phyloP scores from a whole-genome alignment of 2,888 invertebrate species.

The Netelia virgata region DNA sequence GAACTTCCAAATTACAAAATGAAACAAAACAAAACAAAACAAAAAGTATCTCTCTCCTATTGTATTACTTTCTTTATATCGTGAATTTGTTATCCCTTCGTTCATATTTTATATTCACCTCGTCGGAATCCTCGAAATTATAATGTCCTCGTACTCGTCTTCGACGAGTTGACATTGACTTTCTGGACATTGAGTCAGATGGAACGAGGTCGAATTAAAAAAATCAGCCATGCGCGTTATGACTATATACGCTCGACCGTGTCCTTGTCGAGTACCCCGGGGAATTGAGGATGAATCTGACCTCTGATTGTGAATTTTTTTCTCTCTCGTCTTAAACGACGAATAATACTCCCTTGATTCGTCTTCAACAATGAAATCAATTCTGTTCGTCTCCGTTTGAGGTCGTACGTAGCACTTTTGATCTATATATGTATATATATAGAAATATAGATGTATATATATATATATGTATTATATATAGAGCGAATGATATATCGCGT shows the following conservation, averaged over 20 bases:
- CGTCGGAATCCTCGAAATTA: neutral
- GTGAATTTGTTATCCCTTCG: neutral
- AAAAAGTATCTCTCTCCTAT: neutral
- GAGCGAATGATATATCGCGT: slow-evolving; percentile 50
- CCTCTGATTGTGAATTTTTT: slow-evolving; percentile 7
- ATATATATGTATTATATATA: slow-evolving; percentile 8
- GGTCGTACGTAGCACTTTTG: slow-evolving; percentile 3
- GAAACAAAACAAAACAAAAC: neutral
- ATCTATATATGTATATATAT: slow-evolving; percentile 17
- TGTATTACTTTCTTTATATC: neutral
- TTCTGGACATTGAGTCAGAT: slow-evolving; percentile 16
- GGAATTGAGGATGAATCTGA: slow-evolving; percentile 14
- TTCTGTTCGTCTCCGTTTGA: slow-evolving; percentile 11
- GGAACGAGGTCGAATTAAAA: slow-evolving; percentile 38
- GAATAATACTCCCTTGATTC: slow-evolving; percentile 17
- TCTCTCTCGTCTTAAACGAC: slow-evolving; percentile 14
- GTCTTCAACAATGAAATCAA: slow-evolving; percentile 28
- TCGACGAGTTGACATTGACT: slow-evolving; percentile 17
- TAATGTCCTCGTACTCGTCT: neutral
- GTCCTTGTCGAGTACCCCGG: slow-evolving; percentile 1
- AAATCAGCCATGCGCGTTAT: neutral
- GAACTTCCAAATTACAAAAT: neutral
- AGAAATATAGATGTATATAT: too few relatives aligned
- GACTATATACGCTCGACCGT: slow-evolving; percentile 8
- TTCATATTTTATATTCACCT: neutral